Base-by-base conservation (phyloP, 1,140 invertebrate genomes). In the Drosophila pachea region DNA sequence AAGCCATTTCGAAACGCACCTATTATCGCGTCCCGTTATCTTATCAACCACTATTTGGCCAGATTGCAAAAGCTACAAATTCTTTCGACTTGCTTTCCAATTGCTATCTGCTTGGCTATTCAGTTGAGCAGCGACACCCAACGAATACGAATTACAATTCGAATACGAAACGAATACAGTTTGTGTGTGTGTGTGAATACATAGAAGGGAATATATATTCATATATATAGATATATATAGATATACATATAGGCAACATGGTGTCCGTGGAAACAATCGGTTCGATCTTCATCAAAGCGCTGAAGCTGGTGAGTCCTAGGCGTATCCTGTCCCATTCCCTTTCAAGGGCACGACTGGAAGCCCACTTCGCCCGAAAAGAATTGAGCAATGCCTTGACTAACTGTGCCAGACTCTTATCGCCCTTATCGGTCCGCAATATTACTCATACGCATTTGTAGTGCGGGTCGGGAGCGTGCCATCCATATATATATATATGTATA, bases 221-320 rank as follows among this genome's bases (percentile, higher is more conserved):
- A 22, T 22, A 22, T 22, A 22, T 22, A 22, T 22, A 22, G 1
- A 22, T 22, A 22, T 22, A 22, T 22, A 22, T 3, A 22, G 22
- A 22, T 22, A 22, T 22, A 22, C 22, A 22, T 22, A 64, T 78
- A n/a, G 6, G 12, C 78, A 93, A 90, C 91, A 95, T 94, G 94
- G 93, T 94, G 82, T 94, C 93, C 62, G 90, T 95, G 59, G 92
- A 94, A 81, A 95, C 93, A 43, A 93, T 95, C 73, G 94, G 93
- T 61, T 93, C 94, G 36, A 93, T 95, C 63, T 92, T 94, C 77
- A 92, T 96, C 71, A 96, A 95, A 92, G 90, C 93, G 12, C 90
- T 95, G 14, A 96, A 96, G 90, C 90, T 95, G 92, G 95, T 95
- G 90, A 94, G 93, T 69, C 61, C 7, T 11, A n/a, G 1, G 11